Evolutionary conservation across 2,797 vertebrate genomes (phyloP).

Genomic region (Poeciliopsis presidionis): DNA sequence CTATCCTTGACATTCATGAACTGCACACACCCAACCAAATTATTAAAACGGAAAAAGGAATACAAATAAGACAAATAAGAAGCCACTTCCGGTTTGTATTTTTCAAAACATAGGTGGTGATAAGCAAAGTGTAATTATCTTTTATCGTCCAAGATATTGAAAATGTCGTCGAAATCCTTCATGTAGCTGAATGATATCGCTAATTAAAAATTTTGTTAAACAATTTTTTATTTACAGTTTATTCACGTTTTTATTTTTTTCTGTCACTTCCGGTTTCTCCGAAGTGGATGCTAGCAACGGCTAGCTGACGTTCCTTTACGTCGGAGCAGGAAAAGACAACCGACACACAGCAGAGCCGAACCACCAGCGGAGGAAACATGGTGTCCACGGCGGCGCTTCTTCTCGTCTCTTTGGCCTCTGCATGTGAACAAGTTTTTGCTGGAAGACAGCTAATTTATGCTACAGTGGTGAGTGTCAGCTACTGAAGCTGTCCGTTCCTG

Average conservation of each 20-base stretch:
- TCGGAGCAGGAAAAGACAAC: background rate
- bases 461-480: slow-evolving; percentile 67
- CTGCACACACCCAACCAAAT: background rate
- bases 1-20: too few relatives aligned
- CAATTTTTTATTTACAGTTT: background rate
- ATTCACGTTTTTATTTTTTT: background rate
- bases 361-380: slow-evolving; percentile 34
- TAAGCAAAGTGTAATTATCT: background rate
- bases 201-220: background rate
- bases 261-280: slow-evolving; percentile 4
- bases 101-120: slow-evolving; percentile 22
- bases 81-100: background rate
- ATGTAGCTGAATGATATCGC: background rate
- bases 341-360: background rate
- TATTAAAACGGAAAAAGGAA: background rate
- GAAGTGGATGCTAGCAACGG: background rate
- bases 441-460: slow-evolving; percentile 51
- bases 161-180: background rate
- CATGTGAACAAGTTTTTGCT: slow-evolving; percentile 28
- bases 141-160: background rate
- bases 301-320: background rate
- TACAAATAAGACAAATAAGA: background rate
- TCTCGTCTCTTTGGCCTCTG: slow-evolving; percentile 17
- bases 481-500: background rate
- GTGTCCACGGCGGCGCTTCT: background rate